These are phyloP conservation scores for Ochotona princeps DNA, from an alignment of 2,113 vertebrate species.

Conservation along the genomic window DNA sequence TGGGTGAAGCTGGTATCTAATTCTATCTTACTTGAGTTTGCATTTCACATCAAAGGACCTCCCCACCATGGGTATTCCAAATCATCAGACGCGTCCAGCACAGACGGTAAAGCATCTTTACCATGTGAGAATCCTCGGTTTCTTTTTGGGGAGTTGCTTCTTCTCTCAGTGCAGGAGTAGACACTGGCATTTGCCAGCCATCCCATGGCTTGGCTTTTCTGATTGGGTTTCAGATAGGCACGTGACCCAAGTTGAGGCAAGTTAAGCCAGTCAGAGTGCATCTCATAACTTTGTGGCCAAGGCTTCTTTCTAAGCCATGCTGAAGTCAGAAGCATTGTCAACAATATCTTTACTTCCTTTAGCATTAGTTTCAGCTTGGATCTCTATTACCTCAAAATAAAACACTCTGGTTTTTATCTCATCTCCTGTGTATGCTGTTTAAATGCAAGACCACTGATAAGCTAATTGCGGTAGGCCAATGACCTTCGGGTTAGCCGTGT, in stretches of 20 bases:
- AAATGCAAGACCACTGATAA: constrained; percentile 1
- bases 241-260: not conserved
- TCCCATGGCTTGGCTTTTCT: not conserved
- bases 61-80: not conserved
- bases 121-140: not conserved
- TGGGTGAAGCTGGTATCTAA: not conserved
- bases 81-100: not conserved
- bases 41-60: constrained; percentile 24
- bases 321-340: not conserved
- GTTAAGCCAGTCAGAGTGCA: not conserved
- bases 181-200: too few relatives aligned
- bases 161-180: not conserved
- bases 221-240: constrained; percentile 9
- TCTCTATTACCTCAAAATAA: constrained; percentile 29
- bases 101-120: not conserved
- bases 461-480: not conserved
- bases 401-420: not conserved
- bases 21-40: not conserved
- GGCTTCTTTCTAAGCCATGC: not conserved
- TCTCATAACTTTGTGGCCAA: not conserved
- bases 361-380: not conserved
- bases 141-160: not conserved
- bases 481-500: not conserved
- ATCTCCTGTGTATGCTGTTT: not conserved
- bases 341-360: not conserved